Evolutionary conservation across 2,888 invertebrate species (phyloP).

Genomic region (Chalcis sispes): DNA sequence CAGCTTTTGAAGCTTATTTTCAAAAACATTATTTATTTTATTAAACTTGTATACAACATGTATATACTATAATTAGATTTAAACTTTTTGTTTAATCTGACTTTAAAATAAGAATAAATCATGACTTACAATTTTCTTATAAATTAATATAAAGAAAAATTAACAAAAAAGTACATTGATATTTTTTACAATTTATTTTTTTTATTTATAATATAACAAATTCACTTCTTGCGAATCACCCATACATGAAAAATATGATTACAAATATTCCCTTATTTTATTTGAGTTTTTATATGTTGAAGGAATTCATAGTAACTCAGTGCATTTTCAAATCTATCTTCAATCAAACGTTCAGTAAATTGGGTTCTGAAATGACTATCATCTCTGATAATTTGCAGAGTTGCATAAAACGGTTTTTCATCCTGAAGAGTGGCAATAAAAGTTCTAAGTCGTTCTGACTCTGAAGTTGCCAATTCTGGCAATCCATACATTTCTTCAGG

Average conservation of each 20-base stretch:
- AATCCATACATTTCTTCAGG: conserved; percentile 85
- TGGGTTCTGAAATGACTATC: conserved; percentile 89
- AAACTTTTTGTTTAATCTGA: conserved; percentile 36
- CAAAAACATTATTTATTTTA: conserved; percentile 57
- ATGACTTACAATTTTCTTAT: conserved; percentile 47
- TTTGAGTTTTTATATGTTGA: conserved; percentile 93
- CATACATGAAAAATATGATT: conserved; percentile 56
- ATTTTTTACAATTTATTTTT: conserved; percentile 54
- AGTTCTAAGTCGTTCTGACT: conserved; percentile 85
- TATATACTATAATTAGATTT: conserved; percentile 52
- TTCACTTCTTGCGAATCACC: conserved; percentile 53
- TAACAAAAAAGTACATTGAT: conserved; percentile 52
- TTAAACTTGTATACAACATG: conserved; percentile 56
- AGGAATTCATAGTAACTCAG: conserved; percentile 99
- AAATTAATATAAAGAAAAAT: conserved; percentile 54
- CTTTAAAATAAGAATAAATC: conserved; percentile 39
- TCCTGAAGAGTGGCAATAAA: conserved; percentile 91
- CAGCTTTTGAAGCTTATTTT: conserved; percentile 34
- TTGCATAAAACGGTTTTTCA: conserved; percentile 87
- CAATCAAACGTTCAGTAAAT: conserved; percentile 93
- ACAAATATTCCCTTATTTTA: conserved; percentile 81
- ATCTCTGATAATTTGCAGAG: conserved; percentile 91
- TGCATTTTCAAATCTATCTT: conserved; percentile 95
- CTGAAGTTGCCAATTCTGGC: conserved; percentile 86
- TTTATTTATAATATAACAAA: conserved; percentile 55